Evolutionary conservation across 1,140 invertebrate genomes (phyloP), one percentile per base, ranked within the genome.

Genomic region (Chlorops oryzae): DNA sequence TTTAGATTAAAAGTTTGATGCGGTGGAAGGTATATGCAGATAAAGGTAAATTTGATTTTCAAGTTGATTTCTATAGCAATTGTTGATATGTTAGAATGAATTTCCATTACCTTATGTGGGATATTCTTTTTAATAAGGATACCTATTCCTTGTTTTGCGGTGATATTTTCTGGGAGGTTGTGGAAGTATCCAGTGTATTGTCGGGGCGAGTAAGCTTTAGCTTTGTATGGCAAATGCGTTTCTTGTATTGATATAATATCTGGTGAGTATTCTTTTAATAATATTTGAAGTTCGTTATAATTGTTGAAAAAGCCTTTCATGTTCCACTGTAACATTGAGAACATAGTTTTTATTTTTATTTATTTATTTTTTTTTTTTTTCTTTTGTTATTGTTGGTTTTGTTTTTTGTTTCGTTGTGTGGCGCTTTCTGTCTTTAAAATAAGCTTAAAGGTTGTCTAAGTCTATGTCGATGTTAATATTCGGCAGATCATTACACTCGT

Each of bases 241-340:
- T 49, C 47, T 28, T 49, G 47, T 17, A 49, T 27, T 2, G 37
- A 35, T 20, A 49, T n/a, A 5, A 49, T 40, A 15, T 35, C 28
- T 25, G 37, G 24, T 20, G 17, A 25, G 25, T 40, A 28, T 35
- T 49, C 37, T 40, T 49, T 49, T 20, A 49, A 17, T 27, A 49
- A 21, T 9, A 49, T 13, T 5, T 49, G 24, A 15, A 49, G 38
- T 6, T 49, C 37, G 13, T 23, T 25, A 25, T 24, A 27, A 49
- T 49, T 49, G 24, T 41, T 49, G 21, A 49, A 20, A 21, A 49
- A 39, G 32, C 47, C 38, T 10, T 49, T 49, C 9, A 49, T 40
- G 17, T 49, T 47, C 46, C 46, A 47, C 39, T 47, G 46, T 17
- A 47, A 38, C n/a, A 49, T 49, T 25, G 27, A 12, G 18, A 40